These are phyloP conservation scores for Myiagra hebetior DNA, from an alignment of 2,113 vertebrate genomes.

Conservation along the genomic window DNA sequence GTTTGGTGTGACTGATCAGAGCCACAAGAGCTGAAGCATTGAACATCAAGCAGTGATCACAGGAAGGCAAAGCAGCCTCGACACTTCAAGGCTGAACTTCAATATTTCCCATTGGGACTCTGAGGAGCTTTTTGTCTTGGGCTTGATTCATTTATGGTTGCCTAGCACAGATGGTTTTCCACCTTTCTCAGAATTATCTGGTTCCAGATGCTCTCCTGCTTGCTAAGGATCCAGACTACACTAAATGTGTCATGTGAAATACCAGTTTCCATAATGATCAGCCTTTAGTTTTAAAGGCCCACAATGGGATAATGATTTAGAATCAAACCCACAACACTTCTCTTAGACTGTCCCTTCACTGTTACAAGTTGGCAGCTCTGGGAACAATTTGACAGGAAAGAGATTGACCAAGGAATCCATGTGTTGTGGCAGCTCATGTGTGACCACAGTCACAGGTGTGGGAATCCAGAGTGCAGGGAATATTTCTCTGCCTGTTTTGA, in stretches of 20 bases:
- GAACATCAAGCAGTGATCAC: neutral
- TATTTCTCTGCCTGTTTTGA: too few species aligned
- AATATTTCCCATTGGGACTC: neutral
- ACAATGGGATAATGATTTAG: too few species aligned
- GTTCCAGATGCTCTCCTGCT: neutral
- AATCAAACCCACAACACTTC: neutral
- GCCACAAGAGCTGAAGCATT: neutral
- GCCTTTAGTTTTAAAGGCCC: neutral
- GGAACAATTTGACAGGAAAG: neutral
- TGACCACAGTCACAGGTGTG: too few species aligned
- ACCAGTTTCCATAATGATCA: neutral
- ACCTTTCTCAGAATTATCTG: neutral
- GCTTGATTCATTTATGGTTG: neutral
- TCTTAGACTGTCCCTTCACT: neutral
- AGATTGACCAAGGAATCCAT: neutral
- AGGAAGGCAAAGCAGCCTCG: neutral
- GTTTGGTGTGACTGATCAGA: neutral
- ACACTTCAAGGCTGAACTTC: neutral
- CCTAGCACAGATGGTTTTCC: neutral
- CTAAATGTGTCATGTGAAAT: neutral
- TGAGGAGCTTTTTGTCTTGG: neutral
- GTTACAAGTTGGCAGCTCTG: neutral
- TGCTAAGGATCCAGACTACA: neutral
- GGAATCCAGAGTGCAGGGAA: too few species aligned
- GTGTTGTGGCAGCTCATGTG: accelerated